These are phyloP conservation scores for Trachelus iudaicus DNA, from an alignment of 2,888 invertebrate species.

Conservation along the genomic window DNA sequence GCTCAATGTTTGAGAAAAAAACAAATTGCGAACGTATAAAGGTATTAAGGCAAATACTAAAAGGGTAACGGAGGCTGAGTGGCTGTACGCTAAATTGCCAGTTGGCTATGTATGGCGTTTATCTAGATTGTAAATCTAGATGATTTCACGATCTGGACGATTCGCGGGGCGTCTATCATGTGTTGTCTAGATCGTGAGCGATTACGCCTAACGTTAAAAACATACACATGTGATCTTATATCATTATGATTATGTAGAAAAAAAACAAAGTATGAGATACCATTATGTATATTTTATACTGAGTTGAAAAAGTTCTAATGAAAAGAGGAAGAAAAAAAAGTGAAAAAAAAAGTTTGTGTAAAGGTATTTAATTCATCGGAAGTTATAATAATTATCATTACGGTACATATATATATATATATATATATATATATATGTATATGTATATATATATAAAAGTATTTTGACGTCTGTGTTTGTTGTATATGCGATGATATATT, in stretches of 20 bases:
- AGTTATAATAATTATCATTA: conserved; percentile 29
- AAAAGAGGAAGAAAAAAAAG: conserved; percentile 36
- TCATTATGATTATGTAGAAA: conserved; percentile 48
- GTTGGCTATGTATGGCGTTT: conserved; percentile 43
- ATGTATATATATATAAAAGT: neutral
- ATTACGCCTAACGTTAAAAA: conserved; percentile 33
- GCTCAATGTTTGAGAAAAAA: neutral
- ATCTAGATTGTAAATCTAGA: neutral
- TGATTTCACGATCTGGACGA: conserved; percentile 10
- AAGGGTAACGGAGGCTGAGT: conserved; percentile 15
- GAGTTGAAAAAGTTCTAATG: conserved; percentile 40
- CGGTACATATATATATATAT: conserved; percentile 9
- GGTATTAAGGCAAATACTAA: neutral
- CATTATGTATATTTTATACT: conserved; percentile 59
- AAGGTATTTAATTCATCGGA: conserved; percentile 43
- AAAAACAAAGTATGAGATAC: conserved; percentile 51
- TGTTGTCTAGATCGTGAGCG: conserved; percentile 2
- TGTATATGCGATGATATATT: neutral
- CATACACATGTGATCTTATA: conserved; percentile 50
- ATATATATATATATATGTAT: too few species aligned
- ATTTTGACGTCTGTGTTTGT: conserved; percentile 8
- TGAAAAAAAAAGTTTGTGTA: conserved; percentile 27
- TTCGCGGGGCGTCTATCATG: conserved; percentile 7
- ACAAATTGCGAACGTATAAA: neutral
- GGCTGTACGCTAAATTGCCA: conserved; percentile 46